Evolutionary conservation across 2,113 vertebrate species (phyloP), one percentile per base, ranked within the genome.

Genomic region (Pelodiscus sinensis): DNA sequence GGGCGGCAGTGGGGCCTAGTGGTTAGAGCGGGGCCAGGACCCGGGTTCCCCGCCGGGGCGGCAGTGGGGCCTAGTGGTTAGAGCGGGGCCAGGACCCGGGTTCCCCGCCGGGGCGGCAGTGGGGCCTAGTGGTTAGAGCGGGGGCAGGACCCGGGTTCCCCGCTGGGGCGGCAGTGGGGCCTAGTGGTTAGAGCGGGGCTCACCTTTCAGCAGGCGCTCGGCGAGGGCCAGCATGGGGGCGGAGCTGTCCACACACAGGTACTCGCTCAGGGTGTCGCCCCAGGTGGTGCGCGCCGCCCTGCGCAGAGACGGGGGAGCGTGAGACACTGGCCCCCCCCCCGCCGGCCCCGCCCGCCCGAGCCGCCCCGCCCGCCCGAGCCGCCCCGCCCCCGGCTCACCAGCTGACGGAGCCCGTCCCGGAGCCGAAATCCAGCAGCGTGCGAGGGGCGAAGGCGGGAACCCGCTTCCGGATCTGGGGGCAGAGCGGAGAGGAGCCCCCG

Each of bases 361-460:
- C n/a, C n/a, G 52, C 52, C 52, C 52, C 38, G 38, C 38, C 38
- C 38, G 38, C 52, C 52, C 5, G 52, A 13, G 13, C 38, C 38
- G 38, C 38, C 38, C 38, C 54, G n/a, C 14, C 29, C 52, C 19
- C 68, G 58, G 96, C 98, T 97, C 27, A 99, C 99, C 99, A 99
- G 79, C 95, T 97, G 11, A 98, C 98, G 25, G 98, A 97, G 91
- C 99, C 98, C 35, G 98, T 95, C 27, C 99, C 99, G 0, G 98
- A 99, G 68, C 99, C 99, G 84, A 99, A 99, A 93, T 99, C 99
- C 98, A 99, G 94, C 31, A 99, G 94, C 16, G 98, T 98, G 71
- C 96, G 95, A 19, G 99, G 99, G 15, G 96, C 93, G 89, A 99
- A 99, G 2, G 97, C 96, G 1, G 97, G 92, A 85, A 98, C 97